These are phyloP conservation scores for Dromas ardeola DNA, from an alignment of 2,113 vertebrate species.

Conservation along the genomic window DNA sequence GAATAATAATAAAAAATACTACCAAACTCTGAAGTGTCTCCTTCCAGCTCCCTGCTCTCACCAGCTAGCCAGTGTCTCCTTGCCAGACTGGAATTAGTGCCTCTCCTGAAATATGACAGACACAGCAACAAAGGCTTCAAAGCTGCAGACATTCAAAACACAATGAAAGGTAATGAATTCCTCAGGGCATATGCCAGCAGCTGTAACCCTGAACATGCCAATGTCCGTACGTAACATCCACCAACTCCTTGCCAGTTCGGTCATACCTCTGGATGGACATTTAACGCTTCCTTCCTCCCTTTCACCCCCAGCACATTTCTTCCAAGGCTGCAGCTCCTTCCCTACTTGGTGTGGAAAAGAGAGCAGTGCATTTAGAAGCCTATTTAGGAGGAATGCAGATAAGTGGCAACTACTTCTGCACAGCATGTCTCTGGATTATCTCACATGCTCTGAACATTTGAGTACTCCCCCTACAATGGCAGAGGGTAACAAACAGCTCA, in stretches of 20 bases:
- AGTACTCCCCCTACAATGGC: not conserved
- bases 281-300: not conserved
- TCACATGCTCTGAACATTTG: slow-evolving; percentile 27
- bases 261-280: not conserved
- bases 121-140: slow-evolving; percentile 10
- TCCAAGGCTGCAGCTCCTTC: slow-evolving; percentile 28
- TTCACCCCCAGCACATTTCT: not conserved
- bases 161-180: not conserved
- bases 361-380: not conserved
- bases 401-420: slow-evolving; percentile 46
- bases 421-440: slow-evolving; percentile 55
- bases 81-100: not conserved
- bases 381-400: slow-evolving; percentile 63
- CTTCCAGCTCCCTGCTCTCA: not conserved
- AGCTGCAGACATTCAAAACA: not conserved
- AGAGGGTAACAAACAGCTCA: slow-evolving; percentile 41
- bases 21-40: not conserved
- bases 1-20: not conserved
- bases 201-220: not conserved
- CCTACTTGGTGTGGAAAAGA: slow-evolving; percentile 68
- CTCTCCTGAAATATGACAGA: not conserved
- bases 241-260: not conserved
- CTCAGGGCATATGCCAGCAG: not conserved
- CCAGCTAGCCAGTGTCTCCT: not conserved
- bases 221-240: not conserved